Percentiles rank a stretch among this genome's conserved stretches.
These are phyloP conservation scores for Ypsolopha scabrella DNA, from an alignment of 2,888 invertebrate species.

Conservation along the genomic window DNA sequence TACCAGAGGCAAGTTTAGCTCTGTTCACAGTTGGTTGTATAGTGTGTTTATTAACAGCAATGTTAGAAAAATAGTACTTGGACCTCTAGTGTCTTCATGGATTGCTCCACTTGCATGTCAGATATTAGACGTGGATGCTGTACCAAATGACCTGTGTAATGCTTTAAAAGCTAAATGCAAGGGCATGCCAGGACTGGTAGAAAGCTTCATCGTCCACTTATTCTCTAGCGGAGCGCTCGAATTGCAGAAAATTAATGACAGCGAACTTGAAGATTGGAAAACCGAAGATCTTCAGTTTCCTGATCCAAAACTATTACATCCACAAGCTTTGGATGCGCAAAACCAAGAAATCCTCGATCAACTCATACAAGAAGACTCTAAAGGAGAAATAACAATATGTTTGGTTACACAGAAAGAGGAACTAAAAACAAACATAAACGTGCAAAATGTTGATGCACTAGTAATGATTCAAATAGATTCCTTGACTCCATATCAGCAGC, in stretches of 20 bases:
- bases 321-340: conserved; percentile 36
- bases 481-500: conserved; percentile 71
- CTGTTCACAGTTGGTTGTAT: conserved; percentile 49
- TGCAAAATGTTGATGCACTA: conserved; percentile 54
- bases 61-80: conserved; percentile 51
- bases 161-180: conserved; percentile 53
- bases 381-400: conserved; percentile 37
- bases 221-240: conserved; percentile 58
- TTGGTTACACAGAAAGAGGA: conserved; percentile 40
- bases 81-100: conserved; percentile 40
- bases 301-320: conserved; percentile 29
- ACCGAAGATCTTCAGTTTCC: conserved; percentile 48
- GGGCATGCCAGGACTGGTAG: conserved; percentile 64
- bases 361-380: conserved; percentile 27
- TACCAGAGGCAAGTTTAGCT: conserved; percentile 45
- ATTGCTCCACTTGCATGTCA: conserved; percentile 70
- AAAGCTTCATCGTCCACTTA: conserved; percentile 59
- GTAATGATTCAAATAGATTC: conserved; percentile 68
- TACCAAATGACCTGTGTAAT: conserved; percentile 62
- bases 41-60: conserved; percentile 42
- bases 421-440: conserved; percentile 42
- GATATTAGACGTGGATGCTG: conserved; percentile 69
- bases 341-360: conserved; percentile 37
- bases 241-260: conserved; percentile 30
- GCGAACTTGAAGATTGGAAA: conserved; percentile 28